These are phyloP conservation scores for Saguinus imperator DNA, from an alignment of 2,113 vertebrate genomes.

Conservation along the genomic window DNA sequence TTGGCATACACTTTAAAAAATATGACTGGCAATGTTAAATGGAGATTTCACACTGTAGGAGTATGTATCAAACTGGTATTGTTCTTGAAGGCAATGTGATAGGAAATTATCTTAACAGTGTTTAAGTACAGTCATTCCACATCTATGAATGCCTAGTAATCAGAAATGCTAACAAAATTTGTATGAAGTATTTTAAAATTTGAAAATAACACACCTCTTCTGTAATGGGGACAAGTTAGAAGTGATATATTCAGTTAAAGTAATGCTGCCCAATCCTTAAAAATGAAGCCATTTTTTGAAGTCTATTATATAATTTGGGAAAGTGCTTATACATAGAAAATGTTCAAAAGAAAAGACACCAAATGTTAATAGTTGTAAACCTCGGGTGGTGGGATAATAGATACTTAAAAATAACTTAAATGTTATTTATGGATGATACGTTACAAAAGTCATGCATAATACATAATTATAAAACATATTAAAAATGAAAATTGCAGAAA, in stretches of 20 bases:
- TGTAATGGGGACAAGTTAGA: slow-evolving; percentile 10
- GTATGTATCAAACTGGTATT: background rate
- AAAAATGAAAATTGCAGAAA: slow-evolving; percentile 42
- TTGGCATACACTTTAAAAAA: background rate
- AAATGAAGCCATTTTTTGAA: slow-evolving; percentile 56
- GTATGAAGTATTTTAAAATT: slow-evolving; percentile 41
- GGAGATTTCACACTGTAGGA: background rate
- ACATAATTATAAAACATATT: background rate
- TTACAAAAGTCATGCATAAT: slow-evolving; percentile 39
- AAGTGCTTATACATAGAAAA: slow-evolving; percentile 57
- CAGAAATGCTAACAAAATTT: background rate
- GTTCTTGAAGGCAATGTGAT: background rate
- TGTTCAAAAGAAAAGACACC: slow-evolving; percentile 62
- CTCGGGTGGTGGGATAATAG: slow-evolving; percentile 5
- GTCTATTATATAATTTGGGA: slow-evolving; percentile 50
- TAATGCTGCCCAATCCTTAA: slow-evolving; percentile 18
- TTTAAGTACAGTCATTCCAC: background rate
- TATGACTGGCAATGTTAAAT: background rate
- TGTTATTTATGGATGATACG: slow-evolving; percentile 45
- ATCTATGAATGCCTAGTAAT: background rate
- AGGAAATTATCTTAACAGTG: background rate
- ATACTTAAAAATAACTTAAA: slow-evolving; percentile 55
- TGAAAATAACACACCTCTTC: slow-evolving; percentile 33
- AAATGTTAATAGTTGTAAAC: slow-evolving; percentile 53
- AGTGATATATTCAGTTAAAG: slow-evolving; percentile 35